Conservation (phyloP, 2,888 invertebrate species). For the Hemicrepidius hirtus region DNA sequence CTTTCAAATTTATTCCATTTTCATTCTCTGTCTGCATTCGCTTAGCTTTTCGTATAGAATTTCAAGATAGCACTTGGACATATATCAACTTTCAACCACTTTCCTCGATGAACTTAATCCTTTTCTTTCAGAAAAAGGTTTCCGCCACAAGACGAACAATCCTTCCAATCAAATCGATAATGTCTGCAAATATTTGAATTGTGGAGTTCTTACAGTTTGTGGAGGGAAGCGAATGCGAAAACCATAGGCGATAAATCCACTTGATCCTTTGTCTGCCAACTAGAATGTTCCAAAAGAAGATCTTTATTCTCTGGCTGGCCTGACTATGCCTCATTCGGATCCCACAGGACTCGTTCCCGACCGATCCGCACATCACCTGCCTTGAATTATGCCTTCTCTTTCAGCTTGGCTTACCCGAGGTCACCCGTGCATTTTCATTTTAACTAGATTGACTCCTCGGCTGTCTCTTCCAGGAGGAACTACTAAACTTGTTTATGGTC, state of each 20-base stretch:
- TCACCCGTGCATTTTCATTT: conserved; percentile 41
- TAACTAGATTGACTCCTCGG: conserved; percentile 22
- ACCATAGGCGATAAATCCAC: conserved; percentile 43
- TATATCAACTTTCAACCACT: conserved; percentile 9
- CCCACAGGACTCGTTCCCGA: conserved; percentile 46
- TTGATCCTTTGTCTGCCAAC: conserved; percentile 42
- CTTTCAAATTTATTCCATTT: conserved; percentile 17
- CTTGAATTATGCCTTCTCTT: conserved; percentile 38
- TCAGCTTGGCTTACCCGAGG: conserved; percentile 37
- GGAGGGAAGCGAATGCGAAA: conserved; percentile 20
- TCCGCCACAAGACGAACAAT: background rate
- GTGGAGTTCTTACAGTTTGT: conserved; percentile 1
- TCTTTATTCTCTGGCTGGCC: conserved; percentile 42
- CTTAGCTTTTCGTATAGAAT: conserved; percentile 14
- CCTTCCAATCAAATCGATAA: conserved; percentile 24
- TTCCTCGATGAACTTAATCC: background rate
- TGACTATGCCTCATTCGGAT: conserved; percentile 39
- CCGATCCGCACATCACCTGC: conserved; percentile 47
- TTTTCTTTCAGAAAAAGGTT: conserved; percentile 9
- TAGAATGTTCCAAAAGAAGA: conserved; percentile 38
- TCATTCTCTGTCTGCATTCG: conserved; percentile 4
- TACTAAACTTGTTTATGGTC: conserved; percentile 18
- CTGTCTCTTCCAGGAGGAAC: conserved; percentile 2
- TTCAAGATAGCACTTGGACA: background rate
- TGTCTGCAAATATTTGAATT: conserved; percentile 34